Conservation (phyloP, 2,797 vertebrate genomes). For the Alfaro cultratus region DNA sequence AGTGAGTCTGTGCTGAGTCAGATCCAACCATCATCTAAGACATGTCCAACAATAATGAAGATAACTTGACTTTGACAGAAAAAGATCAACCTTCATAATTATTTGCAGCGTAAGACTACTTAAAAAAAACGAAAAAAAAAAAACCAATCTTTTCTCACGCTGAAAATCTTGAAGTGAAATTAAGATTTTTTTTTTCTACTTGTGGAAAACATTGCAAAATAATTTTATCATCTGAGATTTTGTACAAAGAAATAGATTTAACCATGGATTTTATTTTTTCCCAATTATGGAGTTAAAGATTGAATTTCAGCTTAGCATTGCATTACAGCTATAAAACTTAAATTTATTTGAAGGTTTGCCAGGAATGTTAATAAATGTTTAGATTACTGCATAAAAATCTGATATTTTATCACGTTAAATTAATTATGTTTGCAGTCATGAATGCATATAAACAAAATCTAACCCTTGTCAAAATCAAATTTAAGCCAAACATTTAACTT, state of each 20-base stretch:
- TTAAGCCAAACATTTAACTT: not conserved
- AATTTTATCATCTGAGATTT: not conserved
- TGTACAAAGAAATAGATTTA: not conserved
- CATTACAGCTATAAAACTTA: not conserved
- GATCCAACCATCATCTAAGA: not conserved
- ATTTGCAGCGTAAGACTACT: not conserved
- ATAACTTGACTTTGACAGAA: not conserved
- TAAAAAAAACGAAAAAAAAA: not conserved
- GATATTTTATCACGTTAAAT: not conserved
- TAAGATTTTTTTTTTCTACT: not conserved
- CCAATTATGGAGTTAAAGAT: not conserved
- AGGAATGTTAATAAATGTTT: not conserved
- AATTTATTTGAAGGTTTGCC: not conserved
- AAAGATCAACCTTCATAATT: not conserved
- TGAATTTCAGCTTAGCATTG: not conserved
- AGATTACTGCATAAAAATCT: not conserved
- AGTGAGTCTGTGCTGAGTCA: constrained; percentile 1
- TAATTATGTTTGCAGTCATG: not conserved
- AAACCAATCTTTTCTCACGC: not conserved
- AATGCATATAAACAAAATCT: not conserved
- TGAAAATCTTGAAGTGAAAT: not conserved
- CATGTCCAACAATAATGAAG: not conserved
- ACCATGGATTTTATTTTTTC: not conserved
- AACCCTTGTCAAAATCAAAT: not conserved
- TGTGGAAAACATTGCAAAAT: not conserved